Conservation (phyloP, 2,888 invertebrate species). For the Agriotes lineatus region DNA sequence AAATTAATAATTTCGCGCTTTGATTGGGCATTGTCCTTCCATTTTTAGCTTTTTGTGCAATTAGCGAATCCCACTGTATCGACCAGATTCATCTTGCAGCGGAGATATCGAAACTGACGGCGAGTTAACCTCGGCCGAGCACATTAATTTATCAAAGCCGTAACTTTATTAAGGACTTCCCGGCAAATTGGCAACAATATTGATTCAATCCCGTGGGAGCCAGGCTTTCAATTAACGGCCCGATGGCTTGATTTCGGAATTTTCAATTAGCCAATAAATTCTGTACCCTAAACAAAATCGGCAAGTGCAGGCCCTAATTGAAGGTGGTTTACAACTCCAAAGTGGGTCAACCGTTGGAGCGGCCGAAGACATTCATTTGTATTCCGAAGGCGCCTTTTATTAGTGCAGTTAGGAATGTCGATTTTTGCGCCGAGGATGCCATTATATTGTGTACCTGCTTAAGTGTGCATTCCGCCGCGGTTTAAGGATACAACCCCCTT, state of each 20-base stretch:
- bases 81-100: slow-evolving; percentile 10
- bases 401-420: slow-evolving; percentile 12
- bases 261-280: slow-evolving; percentile 23
- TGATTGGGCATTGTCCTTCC: no score
- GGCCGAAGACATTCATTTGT: slow-evolving; percentile 17
- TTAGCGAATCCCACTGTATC: no score
- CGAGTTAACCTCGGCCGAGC: slow-evolving; percentile 30
- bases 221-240: slow-evolving; percentile 35
- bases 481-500: no score
- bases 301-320: neutral
- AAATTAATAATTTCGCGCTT: neutral
- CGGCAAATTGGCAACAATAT: slow-evolving; percentile 43
- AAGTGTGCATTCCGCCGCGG: no score
- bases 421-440: neutral
- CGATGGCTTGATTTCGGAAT: slow-evolving; percentile 28
- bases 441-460: slow-evolving; percentile 20
- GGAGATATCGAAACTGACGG: slow-evolving; percentile 32
- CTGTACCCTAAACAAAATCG: slow-evolving; percentile 12
- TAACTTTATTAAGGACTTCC: slow-evolving; percentile 46
- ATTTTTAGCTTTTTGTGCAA: no score
- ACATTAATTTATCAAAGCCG: slow-evolving; percentile 45
- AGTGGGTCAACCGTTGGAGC: slow-evolving; percentile 16
- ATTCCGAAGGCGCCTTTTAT: slow-evolving; percentile 14
- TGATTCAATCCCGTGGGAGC: slow-evolving; percentile 34
- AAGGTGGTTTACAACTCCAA: slow-evolving; percentile 10